phyloP scores from a whole-genome alignment of 2,888 invertebrate species.

The Acronicta psi region DNA sequence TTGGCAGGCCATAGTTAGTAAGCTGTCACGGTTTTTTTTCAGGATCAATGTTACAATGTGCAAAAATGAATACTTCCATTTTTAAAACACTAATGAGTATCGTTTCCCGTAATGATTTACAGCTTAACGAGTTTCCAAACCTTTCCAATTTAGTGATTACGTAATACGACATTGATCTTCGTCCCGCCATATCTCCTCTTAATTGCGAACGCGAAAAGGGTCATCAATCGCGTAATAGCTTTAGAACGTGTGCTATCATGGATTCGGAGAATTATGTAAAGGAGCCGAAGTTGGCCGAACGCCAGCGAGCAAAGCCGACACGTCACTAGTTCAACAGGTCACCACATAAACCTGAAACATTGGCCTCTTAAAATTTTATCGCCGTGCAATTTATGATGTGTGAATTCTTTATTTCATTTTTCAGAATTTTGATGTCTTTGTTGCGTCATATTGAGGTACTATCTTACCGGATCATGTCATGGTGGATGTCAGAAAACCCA shows the following conservation, averaged over 20 bases:
- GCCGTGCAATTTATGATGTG: slow-evolving; percentile 20
- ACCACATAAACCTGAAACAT: slow-evolving; percentile 53
- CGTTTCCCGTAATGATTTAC: slow-evolving; percentile 42
- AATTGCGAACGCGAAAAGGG: slow-evolving; percentile 53
- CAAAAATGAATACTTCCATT: slow-evolving; percentile 25
- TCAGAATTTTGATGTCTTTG: neutral
- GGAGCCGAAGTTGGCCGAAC: slow-evolving; percentile 60
- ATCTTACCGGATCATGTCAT: no score
- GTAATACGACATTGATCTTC: slow-evolving; percentile 38
- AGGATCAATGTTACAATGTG: neutral
- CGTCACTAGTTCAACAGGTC: slow-evolving; percentile 65
- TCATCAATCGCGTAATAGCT: slow-evolving; percentile 63
- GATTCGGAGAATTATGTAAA: slow-evolving; percentile 66
- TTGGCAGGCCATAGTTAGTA: no score
- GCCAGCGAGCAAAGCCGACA: slow-evolving; percentile 57
- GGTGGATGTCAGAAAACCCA: no score
- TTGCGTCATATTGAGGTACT: no score
- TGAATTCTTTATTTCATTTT: neutral
- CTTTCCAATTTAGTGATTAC: slow-evolving; percentile 18
- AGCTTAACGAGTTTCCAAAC: slow-evolving; percentile 17
- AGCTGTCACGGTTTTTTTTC: no score
- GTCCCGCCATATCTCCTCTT: slow-evolving; percentile 21
- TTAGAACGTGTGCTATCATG: slow-evolving; percentile 66
- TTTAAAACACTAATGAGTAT: slow-evolving; percentile 33
- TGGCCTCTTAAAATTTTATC: slow-evolving; percentile 27